These are phyloP conservation scores for Pissodes strobi DNA, from an alignment of 1,140 invertebrate genomes.

Conservation along the genomic window DNA sequence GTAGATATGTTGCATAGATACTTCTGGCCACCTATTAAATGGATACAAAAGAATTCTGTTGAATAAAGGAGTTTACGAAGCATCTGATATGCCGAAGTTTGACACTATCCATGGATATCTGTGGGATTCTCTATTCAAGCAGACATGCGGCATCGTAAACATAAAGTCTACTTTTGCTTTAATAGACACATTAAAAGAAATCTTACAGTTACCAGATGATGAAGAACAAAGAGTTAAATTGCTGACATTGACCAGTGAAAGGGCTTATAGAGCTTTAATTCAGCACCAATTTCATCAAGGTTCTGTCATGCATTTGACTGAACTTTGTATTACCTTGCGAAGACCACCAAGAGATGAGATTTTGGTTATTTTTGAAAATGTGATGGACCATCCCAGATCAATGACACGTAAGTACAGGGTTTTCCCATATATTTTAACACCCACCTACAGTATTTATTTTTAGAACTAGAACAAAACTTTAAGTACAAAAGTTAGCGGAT, in stretches of 20 bases:
- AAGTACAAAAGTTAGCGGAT: not conserved
- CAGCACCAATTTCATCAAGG: constrained; percentile 12
- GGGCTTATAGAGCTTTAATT: constrained; percentile 20
- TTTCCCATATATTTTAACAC: too few relatives aligned
- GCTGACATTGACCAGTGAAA: constrained; percentile 15
- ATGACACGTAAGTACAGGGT: constrained; percentile 26
- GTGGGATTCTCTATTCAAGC: constrained; percentile 16
- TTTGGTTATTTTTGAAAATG: constrained; percentile 28
- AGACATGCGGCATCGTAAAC: constrained; percentile 5
- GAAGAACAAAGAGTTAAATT: constrained; percentile 11
- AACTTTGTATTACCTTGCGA: constrained; percentile 34
- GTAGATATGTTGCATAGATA: constrained; percentile 19
- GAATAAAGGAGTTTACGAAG: constrained; percentile 14
- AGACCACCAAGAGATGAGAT: constrained; percentile 27
- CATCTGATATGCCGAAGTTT: constrained; percentile 18
- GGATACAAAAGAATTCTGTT: constrained; percentile 15
- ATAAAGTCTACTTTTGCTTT: constrained; percentile 23
- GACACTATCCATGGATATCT: constrained; percentile 9
- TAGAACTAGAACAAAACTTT: not conserved
- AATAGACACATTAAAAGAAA: constrained; percentile 19
- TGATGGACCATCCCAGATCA: constrained; percentile 15
- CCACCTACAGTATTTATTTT: too few relatives aligned
- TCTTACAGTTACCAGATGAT: constrained; percentile 22
- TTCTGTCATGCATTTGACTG: constrained; percentile 36
- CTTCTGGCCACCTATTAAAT: not conserved